phyloP scores from a whole-genome alignment of 2,113 vertebrate genomes.

The Steatornis caripensis region DNA sequence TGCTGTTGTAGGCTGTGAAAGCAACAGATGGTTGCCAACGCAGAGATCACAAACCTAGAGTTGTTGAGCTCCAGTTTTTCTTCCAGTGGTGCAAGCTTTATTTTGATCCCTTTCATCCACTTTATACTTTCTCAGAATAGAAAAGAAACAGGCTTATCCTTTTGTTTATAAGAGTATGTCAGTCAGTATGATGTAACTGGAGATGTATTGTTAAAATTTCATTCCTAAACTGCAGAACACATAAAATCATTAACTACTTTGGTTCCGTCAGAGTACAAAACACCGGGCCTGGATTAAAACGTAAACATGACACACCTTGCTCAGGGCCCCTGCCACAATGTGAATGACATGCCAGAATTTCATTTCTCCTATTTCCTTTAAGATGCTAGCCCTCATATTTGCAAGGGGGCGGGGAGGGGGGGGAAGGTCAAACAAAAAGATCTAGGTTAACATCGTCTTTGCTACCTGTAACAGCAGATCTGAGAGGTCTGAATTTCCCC shows the following conservation, averaged over 20 bases:
- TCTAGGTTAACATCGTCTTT: neutral
- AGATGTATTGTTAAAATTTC: neutral
- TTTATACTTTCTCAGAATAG: neutral
- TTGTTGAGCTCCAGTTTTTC: slow-evolving; percentile 4
- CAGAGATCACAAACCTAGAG: slow-evolving; percentile 19
- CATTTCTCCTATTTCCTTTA: neutral
- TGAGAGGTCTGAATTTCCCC: neutral
- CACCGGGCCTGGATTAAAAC: neutral
- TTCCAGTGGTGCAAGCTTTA: neutral
- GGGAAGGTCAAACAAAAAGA: neutral
- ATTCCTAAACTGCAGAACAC: neutral
- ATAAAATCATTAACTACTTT: neutral
- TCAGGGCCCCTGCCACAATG: neutral
- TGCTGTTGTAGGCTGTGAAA: slow-evolving; percentile 47
- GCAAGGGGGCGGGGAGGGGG: neutral
- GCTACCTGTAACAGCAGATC: neutral
- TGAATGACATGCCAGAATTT: neutral
- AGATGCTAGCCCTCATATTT: neutral
- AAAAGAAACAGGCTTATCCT: neutral
- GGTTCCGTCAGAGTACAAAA: neutral
- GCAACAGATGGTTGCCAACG: slow-evolving; percentile 64
- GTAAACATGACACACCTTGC: neutral
- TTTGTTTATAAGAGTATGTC: neutral
- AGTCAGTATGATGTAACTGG: neutral
- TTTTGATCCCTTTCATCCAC: neutral